These are phyloP conservation scores for Nymphalis urticae DNA, from an alignment of 2,888 invertebrate genomes.

Conservation along the genomic window DNA sequence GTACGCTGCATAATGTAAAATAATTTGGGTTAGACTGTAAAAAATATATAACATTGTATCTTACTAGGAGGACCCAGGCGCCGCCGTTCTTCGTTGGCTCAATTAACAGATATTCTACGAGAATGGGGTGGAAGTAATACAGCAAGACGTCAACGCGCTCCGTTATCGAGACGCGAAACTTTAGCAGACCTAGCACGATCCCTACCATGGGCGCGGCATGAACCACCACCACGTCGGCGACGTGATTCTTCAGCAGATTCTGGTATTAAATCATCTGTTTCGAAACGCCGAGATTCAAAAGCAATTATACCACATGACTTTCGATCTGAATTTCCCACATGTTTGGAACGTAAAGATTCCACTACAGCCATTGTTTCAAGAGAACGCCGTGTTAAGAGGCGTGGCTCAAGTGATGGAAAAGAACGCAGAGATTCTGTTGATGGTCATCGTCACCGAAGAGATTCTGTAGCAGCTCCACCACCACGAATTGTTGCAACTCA, in stretches of 20 bases:
- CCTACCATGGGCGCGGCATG: constrained; percentile 88
- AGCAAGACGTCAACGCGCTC: constrained; percentile 82
- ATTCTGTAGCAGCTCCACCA: constrained; percentile 83
- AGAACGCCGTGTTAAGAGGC: constrained; percentile 75
- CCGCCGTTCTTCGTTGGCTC: constrained; percentile 92
- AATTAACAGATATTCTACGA: constrained; percentile 92
- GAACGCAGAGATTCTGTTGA: constrained; percentile 85
- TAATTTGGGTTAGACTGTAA: not conserved
- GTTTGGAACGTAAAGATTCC: constrained; percentile 87
- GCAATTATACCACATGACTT: constrained; percentile 83
- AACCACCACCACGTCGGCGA: constrained; percentile 85
- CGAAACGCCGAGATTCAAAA: constrained; percentile 87
- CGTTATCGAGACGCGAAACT: constrained; percentile 91
- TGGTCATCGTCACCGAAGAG: constrained; percentile 85
- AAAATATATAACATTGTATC: not conserved
- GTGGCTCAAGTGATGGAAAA: constrained; percentile 84
- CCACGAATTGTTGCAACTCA: constrained; percentile 84
- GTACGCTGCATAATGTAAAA: not conserved
- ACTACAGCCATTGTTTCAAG: constrained; percentile 75
- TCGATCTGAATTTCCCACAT: constrained; percentile 85
- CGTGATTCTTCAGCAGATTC: constrained; percentile 94
- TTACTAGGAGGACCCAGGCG: constrained; percentile 83
- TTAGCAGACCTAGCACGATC: constrained; percentile 93
- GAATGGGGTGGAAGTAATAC: constrained; percentile 87
- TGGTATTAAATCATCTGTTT: constrained; percentile 88